A percentile compares a stretch with the other conserved stretches of the same genome.
phyloP scores from a whole-genome alignment of 2,797 vertebrate genomes.

The Natrix natrix region DNA sequence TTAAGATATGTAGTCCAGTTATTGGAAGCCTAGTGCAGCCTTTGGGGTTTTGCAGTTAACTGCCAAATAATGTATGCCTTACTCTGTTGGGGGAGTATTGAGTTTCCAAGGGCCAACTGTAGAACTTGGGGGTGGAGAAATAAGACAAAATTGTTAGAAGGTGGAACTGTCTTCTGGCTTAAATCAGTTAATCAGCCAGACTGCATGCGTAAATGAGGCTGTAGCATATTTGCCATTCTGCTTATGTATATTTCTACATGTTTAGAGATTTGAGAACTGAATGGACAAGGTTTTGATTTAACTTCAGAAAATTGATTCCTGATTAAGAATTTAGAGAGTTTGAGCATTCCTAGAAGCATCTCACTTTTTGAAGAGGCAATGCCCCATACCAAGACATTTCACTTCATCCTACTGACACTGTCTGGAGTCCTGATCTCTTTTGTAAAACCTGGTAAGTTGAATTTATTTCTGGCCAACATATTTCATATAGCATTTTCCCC shows the following conservation, averaged over 20 bases:
- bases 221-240: slow-evolving; percentile 32
- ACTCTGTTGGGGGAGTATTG: slow-evolving; percentile 17
- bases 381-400: slow-evolving; percentile 54
- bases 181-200: slow-evolving; percentile 52
- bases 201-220: slow-evolving; percentile 22
- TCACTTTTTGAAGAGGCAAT: slow-evolving; percentile 62
- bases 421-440: slow-evolving; percentile 62
- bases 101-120: slow-evolving; percentile 20
- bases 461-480: slow-evolving; percentile 25
- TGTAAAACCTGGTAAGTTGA: slow-evolving; percentile 71
- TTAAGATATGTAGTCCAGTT: neutral
- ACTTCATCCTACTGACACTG: slow-evolving; percentile 58
- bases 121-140: slow-evolving; percentile 7
- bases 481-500: slow-evolving; percentile 1
- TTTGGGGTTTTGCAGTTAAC: slow-evolving; percentile 27
- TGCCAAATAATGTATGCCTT: neutral
- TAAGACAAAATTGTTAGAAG: slow-evolving; percentile 37
- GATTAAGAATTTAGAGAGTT: slow-evolving; percentile 33
- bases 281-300: slow-evolving; percentile 64
- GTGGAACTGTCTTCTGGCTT: slow-evolving; percentile 61
- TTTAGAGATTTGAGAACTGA: slow-evolving; percentile 52
- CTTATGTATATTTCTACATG: slow-evolving; percentile 19
- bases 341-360: slow-evolving; percentile 41
- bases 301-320: slow-evolving; percentile 47
- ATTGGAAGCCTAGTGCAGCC: slow-evolving; percentile 25